Evolutionary conservation across 2,113 vertebrate genomes (phyloP).

Genomic region (Syrmaticus mikado): DNA sequence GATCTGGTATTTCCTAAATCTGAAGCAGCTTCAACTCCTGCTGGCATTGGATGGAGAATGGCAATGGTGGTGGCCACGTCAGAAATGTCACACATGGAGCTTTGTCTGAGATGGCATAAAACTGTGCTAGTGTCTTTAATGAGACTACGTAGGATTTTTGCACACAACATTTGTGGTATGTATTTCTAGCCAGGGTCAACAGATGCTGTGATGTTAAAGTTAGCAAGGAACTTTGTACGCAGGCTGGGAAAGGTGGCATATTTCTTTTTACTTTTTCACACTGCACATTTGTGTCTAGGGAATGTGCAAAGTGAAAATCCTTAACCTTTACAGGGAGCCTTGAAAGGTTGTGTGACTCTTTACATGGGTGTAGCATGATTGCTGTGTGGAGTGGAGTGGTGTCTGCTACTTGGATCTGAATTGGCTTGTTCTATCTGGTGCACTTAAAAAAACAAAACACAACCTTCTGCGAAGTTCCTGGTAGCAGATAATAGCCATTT

Average conservation of each 20-base stretch:
- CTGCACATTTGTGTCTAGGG: neutral
- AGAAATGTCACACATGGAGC: neutral
- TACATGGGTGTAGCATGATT: neutral
- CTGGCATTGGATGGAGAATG: neutral
- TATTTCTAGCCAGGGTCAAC: neutral
- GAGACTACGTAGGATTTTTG: neutral
- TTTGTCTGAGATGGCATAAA: neutral
- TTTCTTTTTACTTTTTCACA: neutral
- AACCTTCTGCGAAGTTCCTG: neutral
- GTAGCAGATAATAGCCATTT: neutral
- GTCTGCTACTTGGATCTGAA: neutral
- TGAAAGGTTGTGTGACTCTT: neutral
- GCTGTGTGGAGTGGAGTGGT: neutral
- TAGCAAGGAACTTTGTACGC: neutral
- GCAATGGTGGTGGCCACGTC: neutral
- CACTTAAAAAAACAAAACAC: neutral
- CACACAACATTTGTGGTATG: neutral
- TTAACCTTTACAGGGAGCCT: neutral
- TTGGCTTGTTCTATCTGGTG: neutral
- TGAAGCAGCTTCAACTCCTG: neutral
- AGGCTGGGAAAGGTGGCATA: accelerated
- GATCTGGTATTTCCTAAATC: neutral
- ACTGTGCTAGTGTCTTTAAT: neutral
- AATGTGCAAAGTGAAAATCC: neutral
- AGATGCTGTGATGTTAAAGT: neutral